Base-by-base conservation (phyloP, 2,113 vertebrate genomes). In the Lampris incognitus region DNA sequence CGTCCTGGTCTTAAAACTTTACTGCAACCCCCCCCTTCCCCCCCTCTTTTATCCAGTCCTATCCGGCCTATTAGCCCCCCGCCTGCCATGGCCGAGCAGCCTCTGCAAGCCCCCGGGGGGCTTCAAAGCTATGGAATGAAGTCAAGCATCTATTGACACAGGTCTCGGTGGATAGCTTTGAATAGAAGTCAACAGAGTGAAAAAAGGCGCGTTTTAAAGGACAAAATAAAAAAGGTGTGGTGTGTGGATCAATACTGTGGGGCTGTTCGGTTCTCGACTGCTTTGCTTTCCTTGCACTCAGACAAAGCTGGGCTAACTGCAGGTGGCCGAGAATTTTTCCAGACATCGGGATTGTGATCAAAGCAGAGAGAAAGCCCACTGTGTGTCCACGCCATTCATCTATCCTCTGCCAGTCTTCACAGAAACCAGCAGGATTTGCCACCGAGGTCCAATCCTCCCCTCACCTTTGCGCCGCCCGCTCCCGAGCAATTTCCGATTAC, bases 21-120 rank as follows among this genome's bases (percentile, higher is more conserved):
- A 89, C 83, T 85, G 58, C 60, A 65, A 62, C 75, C 83, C 68
- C 79, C 83, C 85, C 55, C 48, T 49, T 61, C 63, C 84, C 67
- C 78, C 77, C 66, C 78, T 83, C 88, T 85, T 92, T 90, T 92
- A 92, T 93, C 89, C 90, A 90, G 83, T 91, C 74, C 88, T 89
- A 87, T 90, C 88, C 80, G 69, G 82, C 85, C 92, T 92, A 93
- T 94, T 94, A 94, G 93, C 88, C 93, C 90, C 93, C 93, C 81
- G 91, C 90, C 87, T 91, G 89, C 86, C 77, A 79, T 88, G 88
- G 87, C 92, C 87, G 84, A 86, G 87, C 84, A 86, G 88, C 83
- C 88, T 77, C 89, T 89, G 87, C 83, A 80, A 87, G 85, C 74
- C 92, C 90, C 87, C 87, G 83, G 88, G 89, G 88, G 90, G 87